Percentiles rank a stretch among this genome's conserved stretches.
Conservation (phyloP, 2,888 invertebrate species). For the Xanthia icteritia region DNA sequence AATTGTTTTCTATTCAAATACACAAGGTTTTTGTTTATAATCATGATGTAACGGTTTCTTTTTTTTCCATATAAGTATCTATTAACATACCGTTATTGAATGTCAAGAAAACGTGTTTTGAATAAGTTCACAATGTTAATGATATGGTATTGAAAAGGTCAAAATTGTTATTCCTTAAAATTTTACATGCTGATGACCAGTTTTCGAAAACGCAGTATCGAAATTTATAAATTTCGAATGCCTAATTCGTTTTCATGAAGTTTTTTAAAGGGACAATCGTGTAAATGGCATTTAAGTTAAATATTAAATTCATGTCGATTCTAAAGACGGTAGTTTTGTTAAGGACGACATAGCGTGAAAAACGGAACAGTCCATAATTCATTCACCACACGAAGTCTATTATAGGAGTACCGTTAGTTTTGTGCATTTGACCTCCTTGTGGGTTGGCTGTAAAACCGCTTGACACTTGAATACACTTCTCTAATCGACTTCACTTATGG, state of each 20-base stretch:
- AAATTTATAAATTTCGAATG: conserved; percentile 5
- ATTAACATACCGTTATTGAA: conserved; percentile 49
- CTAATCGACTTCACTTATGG: conserved; percentile 41
- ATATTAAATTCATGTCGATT: conserved; percentile 23
- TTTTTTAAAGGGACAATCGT: neutral
- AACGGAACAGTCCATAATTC: conserved; percentile 70
- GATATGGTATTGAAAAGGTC: conserved; percentile 35
- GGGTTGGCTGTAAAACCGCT: conserved; percentile 73
- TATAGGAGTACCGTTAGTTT: conserved; percentile 82
- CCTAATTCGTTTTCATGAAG: conserved; percentile 8
- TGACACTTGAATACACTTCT: conserved; percentile 65
- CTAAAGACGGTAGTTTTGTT: conserved; percentile 37
- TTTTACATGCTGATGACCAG: neutral
- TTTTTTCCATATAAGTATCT: conserved; percentile 7
- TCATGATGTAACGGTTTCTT: conserved; percentile 32
- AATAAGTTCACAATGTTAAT: conserved; percentile 37
- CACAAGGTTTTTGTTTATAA: conserved; percentile 21
- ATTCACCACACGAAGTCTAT: conserved; percentile 80
- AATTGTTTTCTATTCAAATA: conserved; percentile 18
- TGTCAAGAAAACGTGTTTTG: conserved; percentile 47
- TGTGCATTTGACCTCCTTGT: conserved; percentile 86
- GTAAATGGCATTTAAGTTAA: conserved; percentile 8
- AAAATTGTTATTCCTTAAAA: conserved; percentile 27
- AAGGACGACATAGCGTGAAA: conserved; percentile 58
- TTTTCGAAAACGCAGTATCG: conserved; percentile 28